Evolutionary conservation across 2,888 invertebrate species (phyloP), one percentile per base, ranked within the genome.

Genomic region (Anodontia alba): DNA sequence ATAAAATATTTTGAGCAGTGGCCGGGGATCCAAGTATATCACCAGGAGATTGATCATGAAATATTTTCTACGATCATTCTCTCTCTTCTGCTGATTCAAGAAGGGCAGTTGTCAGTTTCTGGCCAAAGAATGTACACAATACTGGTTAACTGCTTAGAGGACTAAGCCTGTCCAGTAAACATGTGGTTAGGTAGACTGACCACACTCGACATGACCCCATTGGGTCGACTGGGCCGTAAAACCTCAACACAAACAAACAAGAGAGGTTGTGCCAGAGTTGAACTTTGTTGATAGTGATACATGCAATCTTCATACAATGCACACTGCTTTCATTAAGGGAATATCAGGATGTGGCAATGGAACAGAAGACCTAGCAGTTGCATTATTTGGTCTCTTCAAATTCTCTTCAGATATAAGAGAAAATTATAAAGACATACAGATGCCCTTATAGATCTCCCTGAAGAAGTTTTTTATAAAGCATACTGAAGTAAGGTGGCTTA

Each of bases 301-400:
- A 68, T 78, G 78, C 46, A 73, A 73, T 70, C 51, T 75, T 20
- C 81, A 72, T 71, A 72, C 71, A 29, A 75, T 70, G 49, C 73
- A 81, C 73, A 80, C 43, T 73, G 76, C 73, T 31, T 81, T 81
- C 42, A 73, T 77, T n/a, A 71, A 76, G 73, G 76, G 62, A 42
- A 68, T 80, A 8, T 33, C 36, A 26, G 71, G 67, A 29, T 72
- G 49, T 57, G 76, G 77, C 38, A 54, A 49, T 46, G 73, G 74
- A 31, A 73, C 75, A 67, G 75, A 81, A 74, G 66, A 66, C 17
- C 29, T 78, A 26, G 71, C 74, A 46, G 54, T 74, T 66, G 78
- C 74, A 36, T 51, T 81, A 74, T 66, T 77, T 51, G 51, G 73
- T 23, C 72, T 80, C 26, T 80, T 73, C 57, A 73, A 73, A 38